phyloP scores from a whole-genome alignment of 2,113 vertebrate species.

The Aix galericulata region DNA sequence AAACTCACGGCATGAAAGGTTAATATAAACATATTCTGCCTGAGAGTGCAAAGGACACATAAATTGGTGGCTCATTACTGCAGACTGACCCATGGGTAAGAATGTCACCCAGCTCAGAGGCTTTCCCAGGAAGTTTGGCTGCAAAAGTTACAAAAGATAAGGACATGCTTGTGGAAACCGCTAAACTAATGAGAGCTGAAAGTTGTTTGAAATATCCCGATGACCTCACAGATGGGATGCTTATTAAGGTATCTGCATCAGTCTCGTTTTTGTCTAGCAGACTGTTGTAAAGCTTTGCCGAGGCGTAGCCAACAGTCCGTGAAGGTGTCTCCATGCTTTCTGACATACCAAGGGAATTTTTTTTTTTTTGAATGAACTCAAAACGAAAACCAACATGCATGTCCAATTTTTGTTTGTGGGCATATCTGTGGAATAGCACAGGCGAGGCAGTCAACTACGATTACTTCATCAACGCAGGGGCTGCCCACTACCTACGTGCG shows the following conservation, averaged over 20 bases:
- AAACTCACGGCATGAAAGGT: conserved; percentile 80
- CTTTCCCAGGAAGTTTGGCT: conserved; percentile 85
- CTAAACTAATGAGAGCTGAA: conserved; percentile 91
- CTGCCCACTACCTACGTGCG: conserved; percentile 81
- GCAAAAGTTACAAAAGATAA: conserved; percentile 83
- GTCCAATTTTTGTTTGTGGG: conserved; percentile 73
- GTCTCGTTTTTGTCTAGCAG: conserved; percentile 82
- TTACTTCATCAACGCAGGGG: conserved; percentile 74
- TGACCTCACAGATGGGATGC: conserved; percentile 89
- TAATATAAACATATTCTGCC: conserved; percentile 79
- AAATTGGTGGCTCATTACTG: conserved; percentile 84
- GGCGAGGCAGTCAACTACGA: conserved; percentile 72
- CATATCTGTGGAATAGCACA: conserved; percentile 71
- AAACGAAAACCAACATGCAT: conserved; percentile 69
- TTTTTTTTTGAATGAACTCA: conserved; percentile 75
- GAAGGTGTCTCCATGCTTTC: conserved; percentile 92
- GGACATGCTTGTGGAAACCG: conserved; percentile 72
- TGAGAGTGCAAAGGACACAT: conserved; percentile 73
- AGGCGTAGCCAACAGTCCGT: conserved; percentile 93
- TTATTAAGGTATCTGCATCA: conserved; percentile 86
- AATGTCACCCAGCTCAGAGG: conserved; percentile 79
- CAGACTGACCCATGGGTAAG: conserved; percentile 80
- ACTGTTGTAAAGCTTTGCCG: conserved; percentile 82
- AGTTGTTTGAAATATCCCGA: conserved; percentile 83
- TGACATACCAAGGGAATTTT: conserved; percentile 84